Conservation (phyloP, 2,888 invertebrate species). For the Temnothorax ravouxi region DNA sequence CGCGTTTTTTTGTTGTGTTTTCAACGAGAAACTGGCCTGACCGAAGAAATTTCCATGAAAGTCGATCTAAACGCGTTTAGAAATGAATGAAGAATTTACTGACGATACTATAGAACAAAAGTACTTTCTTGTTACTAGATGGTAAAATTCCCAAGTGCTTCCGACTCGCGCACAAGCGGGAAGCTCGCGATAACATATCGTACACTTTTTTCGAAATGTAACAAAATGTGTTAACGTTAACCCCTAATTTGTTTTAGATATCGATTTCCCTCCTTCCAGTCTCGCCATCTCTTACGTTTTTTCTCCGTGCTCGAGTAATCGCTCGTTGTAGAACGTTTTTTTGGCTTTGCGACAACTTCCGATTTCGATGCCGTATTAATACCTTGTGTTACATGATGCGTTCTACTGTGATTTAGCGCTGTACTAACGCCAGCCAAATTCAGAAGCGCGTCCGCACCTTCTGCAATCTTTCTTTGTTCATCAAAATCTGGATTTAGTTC, state of each 20-base stretch:
- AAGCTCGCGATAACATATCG: slow-evolving; percentile 55
- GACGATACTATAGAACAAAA: slow-evolving; percentile 32
- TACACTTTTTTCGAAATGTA: slow-evolving; percentile 51
- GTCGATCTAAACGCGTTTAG: slow-evolving; percentile 31
- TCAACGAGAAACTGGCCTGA: not conserved
- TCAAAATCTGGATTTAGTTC: slow-evolving; percentile 88
- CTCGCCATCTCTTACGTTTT: slow-evolving; percentile 83
- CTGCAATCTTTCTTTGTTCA: slow-evolving; percentile 91
- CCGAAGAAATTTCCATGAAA: slow-evolving; percentile 15
- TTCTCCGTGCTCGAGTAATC: slow-evolving; percentile 81
- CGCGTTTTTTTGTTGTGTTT: slow-evolving; percentile 36
- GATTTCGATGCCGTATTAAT: slow-evolving; percentile 71
- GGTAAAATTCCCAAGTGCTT: slow-evolving; percentile 38
- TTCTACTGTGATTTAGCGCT: slow-evolving; percentile 76
- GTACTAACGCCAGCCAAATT: slow-evolving; percentile 91
- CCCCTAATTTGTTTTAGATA: slow-evolving; percentile 85
- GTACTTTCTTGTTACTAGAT: slow-evolving; percentile 1
- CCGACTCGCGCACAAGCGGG: slow-evolving; percentile 44
- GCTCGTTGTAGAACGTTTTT: slow-evolving; percentile 78
- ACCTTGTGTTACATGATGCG: slow-evolving; percentile 67
- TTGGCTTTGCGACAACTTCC: slow-evolving; percentile 70
- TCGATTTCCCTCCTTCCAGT: slow-evolving; percentile 84
- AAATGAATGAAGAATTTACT: slow-evolving; percentile 50
- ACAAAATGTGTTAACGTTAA: slow-evolving; percentile 73
- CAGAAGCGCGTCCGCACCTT: slow-evolving; percentile 93